Evolutionary conservation across 1,140 invertebrate genomes (phyloP), one percentile per base, ranked within the genome.

Genomic region (Cryptotermes secundus): DNA sequence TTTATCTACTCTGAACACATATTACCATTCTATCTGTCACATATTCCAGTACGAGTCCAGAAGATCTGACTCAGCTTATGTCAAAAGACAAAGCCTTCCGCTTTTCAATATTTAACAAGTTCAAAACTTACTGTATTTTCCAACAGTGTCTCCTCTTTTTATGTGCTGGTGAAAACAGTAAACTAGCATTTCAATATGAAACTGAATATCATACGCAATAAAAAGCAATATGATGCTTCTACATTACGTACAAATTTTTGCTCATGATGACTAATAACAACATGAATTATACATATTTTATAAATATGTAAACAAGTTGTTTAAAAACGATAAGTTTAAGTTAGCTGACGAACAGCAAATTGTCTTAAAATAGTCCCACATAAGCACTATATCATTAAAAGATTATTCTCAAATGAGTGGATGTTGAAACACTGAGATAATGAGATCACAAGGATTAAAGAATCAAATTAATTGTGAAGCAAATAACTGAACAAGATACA

Each of bases 401-500:
- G 59, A 72, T n/a, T 31, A 72, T 16, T 72, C 26, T 72, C 59
- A n/a, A 72, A 72, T 72, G n/a, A 72, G 59, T n/a, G 31, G 59
- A 72, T 72, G 53, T 59, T 59, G 26, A 72, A 72, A 72, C 59
- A 72, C 16, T 72, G 59, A 72, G 59, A 72, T 72, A 72, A 72
- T 72, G 59, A 72, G 26, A 72, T 72, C 59, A 72, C 59, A 72
- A 72, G 59, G 31, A n/a, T 31, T 72, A 72, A n/a, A 72, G 59
- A 72, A 72, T 12, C 26, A 72, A n/a, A 72, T 72, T 72, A 72
- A 72, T n/a, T 31, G 26, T 31, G 59, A 6, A 72, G 59, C 59
- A 72, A 72, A 31, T 72, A 72, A 72, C n/a, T 72, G n/a, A 72
- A 72, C 59, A 72, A n/a, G 26, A 9, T 31, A 31, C 3, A 72